A percentile compares a stretch with the other conserved stretches of the same genome.
Conservation (phyloP, 2,113 vertebrate genomes). For the Zosterops hypoxanthus region DNA sequence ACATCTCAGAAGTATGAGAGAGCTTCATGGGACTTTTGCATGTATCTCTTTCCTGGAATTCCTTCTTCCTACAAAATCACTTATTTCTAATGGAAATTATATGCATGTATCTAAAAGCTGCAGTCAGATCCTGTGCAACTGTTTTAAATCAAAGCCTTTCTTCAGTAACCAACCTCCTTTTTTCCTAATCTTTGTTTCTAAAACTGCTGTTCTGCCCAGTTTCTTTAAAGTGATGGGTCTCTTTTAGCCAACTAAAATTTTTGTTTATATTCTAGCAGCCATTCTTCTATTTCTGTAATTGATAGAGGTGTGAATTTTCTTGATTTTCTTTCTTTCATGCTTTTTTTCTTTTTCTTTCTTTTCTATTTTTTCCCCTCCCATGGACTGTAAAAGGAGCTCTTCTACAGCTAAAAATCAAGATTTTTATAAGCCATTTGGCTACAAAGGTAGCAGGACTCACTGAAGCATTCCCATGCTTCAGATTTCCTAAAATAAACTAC, state of each 20-base stretch:
- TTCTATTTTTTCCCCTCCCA: accelerated
- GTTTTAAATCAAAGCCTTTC: not conserved
- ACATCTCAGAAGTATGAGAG: not conserved
- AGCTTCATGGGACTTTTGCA: not conserved
- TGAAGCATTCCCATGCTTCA: not conserved
- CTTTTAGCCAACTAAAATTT: not conserved
- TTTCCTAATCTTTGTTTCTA: not conserved
- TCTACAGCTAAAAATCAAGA: not conserved
- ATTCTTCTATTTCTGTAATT: not conserved
- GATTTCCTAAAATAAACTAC: not conserved
- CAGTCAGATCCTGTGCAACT: not conserved
- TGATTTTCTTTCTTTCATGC: not conserved
- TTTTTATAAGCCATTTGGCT: not conserved
- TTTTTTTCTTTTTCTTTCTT: not conserved
- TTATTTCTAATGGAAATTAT: not conserved
- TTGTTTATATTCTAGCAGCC: not conserved
- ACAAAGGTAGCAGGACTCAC: not conserved
- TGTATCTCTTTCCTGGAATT: not conserved
- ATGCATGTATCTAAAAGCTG: not conserved
- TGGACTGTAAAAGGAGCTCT: not conserved
- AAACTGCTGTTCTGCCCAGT: not conserved
- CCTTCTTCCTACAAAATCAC: not conserved
- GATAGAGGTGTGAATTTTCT: not conserved
- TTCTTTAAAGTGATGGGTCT: not conserved
- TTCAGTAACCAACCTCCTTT: not conserved